These are phyloP conservation scores for Sminthurinus aureus DNA, from an alignment of 2,888 invertebrate species.

Conservation along the genomic window DNA sequence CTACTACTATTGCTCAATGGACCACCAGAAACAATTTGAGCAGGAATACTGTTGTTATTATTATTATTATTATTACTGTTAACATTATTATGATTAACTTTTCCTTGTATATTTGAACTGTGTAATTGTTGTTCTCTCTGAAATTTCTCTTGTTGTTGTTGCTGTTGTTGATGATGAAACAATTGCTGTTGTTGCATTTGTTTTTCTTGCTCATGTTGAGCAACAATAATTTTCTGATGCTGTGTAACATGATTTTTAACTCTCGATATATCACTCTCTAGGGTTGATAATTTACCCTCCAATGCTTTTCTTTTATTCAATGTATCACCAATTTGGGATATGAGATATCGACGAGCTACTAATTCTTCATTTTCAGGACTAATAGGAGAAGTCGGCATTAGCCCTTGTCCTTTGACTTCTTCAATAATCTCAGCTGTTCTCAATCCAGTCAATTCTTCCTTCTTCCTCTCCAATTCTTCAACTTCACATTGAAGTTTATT, in stretches of 20 bases:
- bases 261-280: slow-evolving; percentile 79
- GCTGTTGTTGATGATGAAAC: slow-evolving; percentile 27
- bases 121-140: slow-evolving; percentile 35
- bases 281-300: slow-evolving; percentile 76
- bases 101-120: slow-evolving; percentile 23
- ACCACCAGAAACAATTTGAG: not conserved
- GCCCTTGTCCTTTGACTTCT: slow-evolving; percentile 68
- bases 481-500: slow-evolving; percentile 82
- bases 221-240: slow-evolving; percentile 29
- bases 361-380: slow-evolving; percentile 62
- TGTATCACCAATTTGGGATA: slow-evolving; percentile 83
- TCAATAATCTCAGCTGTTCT: slow-evolving; percentile 77
- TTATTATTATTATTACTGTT: too few species aligned
- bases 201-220: slow-evolving; percentile 39
- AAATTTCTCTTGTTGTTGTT: slow-evolving; percentile 17
- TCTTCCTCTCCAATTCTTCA: slow-evolving; percentile 76
- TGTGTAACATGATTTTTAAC: slow-evolving; percentile 73
- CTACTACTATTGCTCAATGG: not conserved
- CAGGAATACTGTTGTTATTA: not conserved
- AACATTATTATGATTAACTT: not conserved
- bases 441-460: slow-evolving; percentile 75
- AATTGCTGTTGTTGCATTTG: slow-evolving; percentile 47
- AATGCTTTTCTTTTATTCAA: slow-evolving; percentile 83
- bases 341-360: slow-evolving; percentile 50
- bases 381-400: slow-evolving; percentile 51